Evolutionary conservation across 2,113 vertebrate genomes (phyloP).

Genomic region (Scytalopus superciliaris): DNA sequence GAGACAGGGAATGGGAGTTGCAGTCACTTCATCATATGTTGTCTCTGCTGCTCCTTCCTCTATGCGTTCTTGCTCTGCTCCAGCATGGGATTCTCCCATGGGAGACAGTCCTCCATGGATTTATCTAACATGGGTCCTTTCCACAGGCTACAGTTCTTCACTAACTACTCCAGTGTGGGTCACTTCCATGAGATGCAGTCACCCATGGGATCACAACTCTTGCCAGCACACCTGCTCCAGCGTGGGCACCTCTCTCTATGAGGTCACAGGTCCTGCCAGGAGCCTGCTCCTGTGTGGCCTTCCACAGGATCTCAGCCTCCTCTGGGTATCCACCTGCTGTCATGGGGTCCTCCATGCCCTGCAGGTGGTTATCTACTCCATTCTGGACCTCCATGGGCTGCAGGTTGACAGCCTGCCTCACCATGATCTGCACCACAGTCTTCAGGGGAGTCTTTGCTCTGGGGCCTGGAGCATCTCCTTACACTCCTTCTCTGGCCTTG

Average conservation of each 20-base stretch:
- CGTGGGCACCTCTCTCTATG: background rate
- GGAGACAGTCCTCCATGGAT: background rate
- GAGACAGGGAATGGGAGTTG: rapidly evolving
- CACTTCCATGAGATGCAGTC: background rate
- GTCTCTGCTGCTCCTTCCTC: background rate
- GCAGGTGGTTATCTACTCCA: background rate
- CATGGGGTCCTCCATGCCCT: background rate
- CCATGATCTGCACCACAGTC: background rate
- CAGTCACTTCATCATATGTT: background rate
- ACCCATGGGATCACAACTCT: background rate
- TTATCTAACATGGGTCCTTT: background rate
- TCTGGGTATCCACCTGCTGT: background rate
- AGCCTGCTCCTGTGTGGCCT: background rate
- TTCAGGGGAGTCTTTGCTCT: background rate
- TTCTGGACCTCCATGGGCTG: background rate
- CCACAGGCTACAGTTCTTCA: background rate
- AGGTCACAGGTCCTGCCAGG: background rate
- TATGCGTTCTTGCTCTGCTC: background rate
- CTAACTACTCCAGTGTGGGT: background rate
- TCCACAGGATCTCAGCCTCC: background rate
- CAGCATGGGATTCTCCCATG: background rate
- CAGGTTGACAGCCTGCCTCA: background rate
- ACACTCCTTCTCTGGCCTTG: no score
- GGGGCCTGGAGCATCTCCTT: background rate
- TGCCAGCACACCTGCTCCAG: background rate